Base-by-base conservation (phyloP, 2,797 vertebrate species). In the Propithecus perrieri region DNA sequence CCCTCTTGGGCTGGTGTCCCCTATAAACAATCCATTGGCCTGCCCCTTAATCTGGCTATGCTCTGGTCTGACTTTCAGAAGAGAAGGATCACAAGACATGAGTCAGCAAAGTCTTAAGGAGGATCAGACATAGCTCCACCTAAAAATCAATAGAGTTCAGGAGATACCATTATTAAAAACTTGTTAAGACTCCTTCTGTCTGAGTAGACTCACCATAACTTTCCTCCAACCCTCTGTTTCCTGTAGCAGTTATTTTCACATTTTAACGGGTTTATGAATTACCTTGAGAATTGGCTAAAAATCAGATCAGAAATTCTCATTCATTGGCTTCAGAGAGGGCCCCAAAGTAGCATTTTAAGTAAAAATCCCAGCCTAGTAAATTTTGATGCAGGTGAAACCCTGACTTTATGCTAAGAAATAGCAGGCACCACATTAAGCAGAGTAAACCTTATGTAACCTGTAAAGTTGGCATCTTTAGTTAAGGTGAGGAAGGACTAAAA, bases 91-190 rank as follows among this genome's bases (percentile, higher is more conserved):
- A n/a, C 30, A 85, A 94, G 53, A 83, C 24, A 67, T 79, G 91
- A 97, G 91, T 96, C 96, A 95, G 81, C 30, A 22, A 88, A 48
- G 41, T 55, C 75, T 97, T 96, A 96, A 84, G 63, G 84, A 88
- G 71, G 85, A 92, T 95, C 96, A 97, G 92, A 96, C 89, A 86
- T 4, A 83, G 53, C 48, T 76, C 22, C 33, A n/a, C n/a, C 35
- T 33, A 75, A 85, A 89, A 95, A 92, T 96, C 91, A 96, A 91
- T 67, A 61, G 7, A 75, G 81, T 85, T 96, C 67, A 43, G 55
- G 67, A 96, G 61, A 80, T 59, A 41, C 14, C 50, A 46, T 35
- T 94, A 90, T 57, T 84, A 63, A 94, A 96, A 95, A 41, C 48
- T 71, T 90, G 94, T 87, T 87, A 92, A 96, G 89, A 89, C 7